phyloP scores from a whole-genome alignment of 2,888 invertebrate genomes.

The Sisyra terminalis region DNA sequence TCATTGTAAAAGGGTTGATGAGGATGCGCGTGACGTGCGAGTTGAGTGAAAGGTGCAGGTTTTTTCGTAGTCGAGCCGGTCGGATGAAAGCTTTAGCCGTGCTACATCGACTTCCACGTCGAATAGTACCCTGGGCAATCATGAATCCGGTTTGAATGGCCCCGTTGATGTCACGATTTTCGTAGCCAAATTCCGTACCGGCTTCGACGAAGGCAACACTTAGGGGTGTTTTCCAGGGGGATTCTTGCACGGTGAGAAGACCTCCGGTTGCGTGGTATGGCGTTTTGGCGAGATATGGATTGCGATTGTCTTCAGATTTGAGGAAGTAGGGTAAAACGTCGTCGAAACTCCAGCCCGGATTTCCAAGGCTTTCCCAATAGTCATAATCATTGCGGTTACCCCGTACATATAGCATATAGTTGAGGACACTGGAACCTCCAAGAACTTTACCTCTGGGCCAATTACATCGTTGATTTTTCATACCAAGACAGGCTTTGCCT shows the following conservation, averaged over 20 bases:
- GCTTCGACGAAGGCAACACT: slow-evolving; percentile 72
- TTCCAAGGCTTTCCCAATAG: slow-evolving; percentile 65
- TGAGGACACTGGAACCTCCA: slow-evolving; percentile 74
- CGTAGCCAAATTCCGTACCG: slow-evolving; percentile 68
- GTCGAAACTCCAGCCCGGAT: slow-evolving; percentile 77
- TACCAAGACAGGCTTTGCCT: slow-evolving; percentile 61
- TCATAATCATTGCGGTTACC: slow-evolving; percentile 76
- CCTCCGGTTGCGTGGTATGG: slow-evolving; percentile 58
- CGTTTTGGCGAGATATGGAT: slow-evolving; percentile 59
- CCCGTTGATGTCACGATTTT: slow-evolving; percentile 69
- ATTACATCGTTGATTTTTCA: slow-evolving; percentile 67
- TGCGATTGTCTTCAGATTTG: slow-evolving; percentile 77
- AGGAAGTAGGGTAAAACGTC: slow-evolving; percentile 77
- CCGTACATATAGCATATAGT: slow-evolving; percentile 82
- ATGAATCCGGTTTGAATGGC: slow-evolving; percentile 64
- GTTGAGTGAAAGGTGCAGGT: slow-evolving; percentile 67
- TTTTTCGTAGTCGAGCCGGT: slow-evolving; percentile 56
- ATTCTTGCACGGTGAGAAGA: slow-evolving; percentile 60
- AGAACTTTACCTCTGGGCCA: slow-evolving; percentile 83
- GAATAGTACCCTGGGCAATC: slow-evolving; percentile 67
- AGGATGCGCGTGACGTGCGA: slow-evolving; percentile 60
- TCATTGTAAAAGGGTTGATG: slow-evolving; percentile 56
- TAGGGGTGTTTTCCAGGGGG: slow-evolving; percentile 69
- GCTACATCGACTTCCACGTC: slow-evolving; percentile 65
- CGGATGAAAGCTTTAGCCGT: slow-evolving; percentile 77